Conservation (phyloP, 2,888 invertebrate species). For the Tetragonisca angustula region DNA sequence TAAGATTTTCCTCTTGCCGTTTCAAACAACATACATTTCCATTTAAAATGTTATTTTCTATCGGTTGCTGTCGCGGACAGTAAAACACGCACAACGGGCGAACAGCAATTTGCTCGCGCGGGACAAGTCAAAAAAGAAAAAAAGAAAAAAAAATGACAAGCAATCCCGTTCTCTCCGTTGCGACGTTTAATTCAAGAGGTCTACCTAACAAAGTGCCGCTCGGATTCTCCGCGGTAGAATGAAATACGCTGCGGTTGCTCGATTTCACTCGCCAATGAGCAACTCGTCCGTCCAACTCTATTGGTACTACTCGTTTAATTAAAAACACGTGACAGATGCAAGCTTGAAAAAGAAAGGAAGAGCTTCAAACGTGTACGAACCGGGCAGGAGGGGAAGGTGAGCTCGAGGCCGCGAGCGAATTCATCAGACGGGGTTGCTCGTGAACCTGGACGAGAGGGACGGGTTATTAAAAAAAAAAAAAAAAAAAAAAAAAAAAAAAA, state of each 20-base stretch:
- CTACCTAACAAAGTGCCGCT: neutral
- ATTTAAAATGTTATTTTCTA: too few species aligned
- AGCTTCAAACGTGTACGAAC: too few species aligned
- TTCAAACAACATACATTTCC: too few species aligned
- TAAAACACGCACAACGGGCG: too few species aligned
- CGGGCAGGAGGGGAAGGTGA: neutral
- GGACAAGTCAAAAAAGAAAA: too few species aligned
- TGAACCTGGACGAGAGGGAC: neutral
- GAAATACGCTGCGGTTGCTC: neutral
- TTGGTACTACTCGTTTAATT: slow-evolving; percentile 19
- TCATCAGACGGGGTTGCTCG: slow-evolving; percentile 15
- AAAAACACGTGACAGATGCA: slow-evolving; percentile 16
- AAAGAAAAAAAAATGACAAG: too few species aligned
- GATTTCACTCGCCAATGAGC: neutral
- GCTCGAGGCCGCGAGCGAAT: slow-evolving; percentile 15
- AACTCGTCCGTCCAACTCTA: too few species aligned
- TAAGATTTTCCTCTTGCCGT: too few species aligned
- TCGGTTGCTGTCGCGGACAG: too few species aligned
- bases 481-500: slow-evolving; percentile 49
- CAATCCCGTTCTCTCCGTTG: neutral
- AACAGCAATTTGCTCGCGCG: too few species aligned
- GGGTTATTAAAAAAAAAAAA: slow-evolving; percentile 50
- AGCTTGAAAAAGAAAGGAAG: neutral
- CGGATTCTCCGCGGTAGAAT: neutral
- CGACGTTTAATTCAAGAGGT: neutral